Evolutionary conservation across 2,797 vertebrate species (phyloP).

Genomic region (Tauraco hartlaubi): DNA sequence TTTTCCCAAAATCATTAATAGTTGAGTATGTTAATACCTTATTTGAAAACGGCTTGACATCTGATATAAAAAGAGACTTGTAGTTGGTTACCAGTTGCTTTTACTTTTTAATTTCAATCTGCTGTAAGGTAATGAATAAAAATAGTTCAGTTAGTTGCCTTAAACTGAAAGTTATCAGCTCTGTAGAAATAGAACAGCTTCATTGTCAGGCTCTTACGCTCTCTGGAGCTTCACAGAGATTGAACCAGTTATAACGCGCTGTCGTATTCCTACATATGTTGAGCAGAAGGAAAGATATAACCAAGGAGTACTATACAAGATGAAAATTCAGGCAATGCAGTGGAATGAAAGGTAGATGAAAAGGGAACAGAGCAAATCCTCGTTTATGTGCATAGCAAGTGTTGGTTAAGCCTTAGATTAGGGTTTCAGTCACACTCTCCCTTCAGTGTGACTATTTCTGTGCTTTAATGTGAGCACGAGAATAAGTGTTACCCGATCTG

Average conservation of each 20-base stretch:
- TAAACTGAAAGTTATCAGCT: not conserved
- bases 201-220: not conserved
- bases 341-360: too few relatives aligned
- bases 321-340: not conserved
- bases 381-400: not conserved
- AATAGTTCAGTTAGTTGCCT: not conserved
- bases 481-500: not conserved
- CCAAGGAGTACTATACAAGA: not conserved
- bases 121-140: not conserved
- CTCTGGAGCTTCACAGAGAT: not conserved
- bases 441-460: not conserved
- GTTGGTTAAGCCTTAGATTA: not conserved
- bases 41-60: not conserved
- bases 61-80: not conserved
- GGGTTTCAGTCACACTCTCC: not conserved
- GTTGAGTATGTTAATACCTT: not conserved
- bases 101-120: not conserved
- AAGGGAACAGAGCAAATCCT: not conserved
- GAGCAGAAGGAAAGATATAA: not conserved
- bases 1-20: not conserved
- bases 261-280: not conserved
- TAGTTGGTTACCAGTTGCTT: not conserved
- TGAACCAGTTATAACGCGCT: not conserved
- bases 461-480: not conserved
- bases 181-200: not conserved